These are phyloP conservation scores for Cantharis flavilabris DNA, from an alignment of 2,888 invertebrate species.

Conservation along the genomic window DNA sequence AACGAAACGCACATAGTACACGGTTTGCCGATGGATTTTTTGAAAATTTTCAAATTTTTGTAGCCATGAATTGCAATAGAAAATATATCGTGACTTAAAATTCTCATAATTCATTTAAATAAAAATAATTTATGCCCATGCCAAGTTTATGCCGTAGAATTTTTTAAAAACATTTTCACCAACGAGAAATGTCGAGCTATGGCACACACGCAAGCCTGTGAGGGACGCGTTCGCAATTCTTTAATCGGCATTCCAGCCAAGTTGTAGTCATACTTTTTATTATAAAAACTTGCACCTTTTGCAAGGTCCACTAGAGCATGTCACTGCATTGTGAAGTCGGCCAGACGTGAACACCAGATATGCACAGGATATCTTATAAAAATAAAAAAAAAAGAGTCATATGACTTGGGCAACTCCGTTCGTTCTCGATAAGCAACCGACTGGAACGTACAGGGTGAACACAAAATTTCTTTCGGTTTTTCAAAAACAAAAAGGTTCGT, in stretches of 20 bases:
- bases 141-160: slow-evolving; percentile 6
- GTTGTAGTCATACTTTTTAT: not conserved
- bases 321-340: slow-evolving; percentile 43
- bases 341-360: slow-evolving; percentile 49
- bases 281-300: slow-evolving; percentile 5
- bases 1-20: not conserved
- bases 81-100: slow-evolving; percentile 5
- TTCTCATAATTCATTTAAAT: slow-evolving; percentile 14
- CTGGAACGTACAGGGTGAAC: slow-evolving; percentile 10
- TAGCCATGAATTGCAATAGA: not conserved
- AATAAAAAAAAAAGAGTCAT: slow-evolving; percentile 45
- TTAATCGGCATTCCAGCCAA: slow-evolving; percentile 28
- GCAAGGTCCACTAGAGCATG: slow-evolving; percentile 31
- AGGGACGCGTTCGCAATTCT: slow-evolving; percentile 42
- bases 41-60: not conserved
- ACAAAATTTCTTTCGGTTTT: not conserved
- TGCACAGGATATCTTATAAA: slow-evolving; percentile 47
- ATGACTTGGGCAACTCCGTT: slow-evolving; percentile 37
- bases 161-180: slow-evolving; percentile 43
- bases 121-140: slow-evolving; percentile 8
- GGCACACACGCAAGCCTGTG: slow-evolving; percentile 45
- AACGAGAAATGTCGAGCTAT: slow-evolving; percentile 36
- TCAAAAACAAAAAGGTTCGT: not conserved
- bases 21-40: not conserved
- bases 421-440: slow-evolving; percentile 16